Percentiles rank a stretch among this genome's conserved stretches.
Conservation (phyloP, 2,888 invertebrate species). For the Chironomus tentans region DNA sequence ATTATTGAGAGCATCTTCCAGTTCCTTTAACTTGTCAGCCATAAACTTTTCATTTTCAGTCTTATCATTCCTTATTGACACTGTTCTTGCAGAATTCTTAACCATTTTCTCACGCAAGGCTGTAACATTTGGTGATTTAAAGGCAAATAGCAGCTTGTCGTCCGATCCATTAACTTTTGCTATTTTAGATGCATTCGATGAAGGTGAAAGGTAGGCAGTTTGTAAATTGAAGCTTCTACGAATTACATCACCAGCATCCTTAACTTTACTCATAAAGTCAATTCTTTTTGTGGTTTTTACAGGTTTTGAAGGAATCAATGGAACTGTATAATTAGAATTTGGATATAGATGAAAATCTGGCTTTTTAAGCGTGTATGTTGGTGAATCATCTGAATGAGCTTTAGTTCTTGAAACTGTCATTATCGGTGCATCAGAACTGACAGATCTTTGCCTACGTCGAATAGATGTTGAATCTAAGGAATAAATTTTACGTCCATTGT, state of each 20-base stretch:
- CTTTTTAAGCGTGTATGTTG: not conserved
- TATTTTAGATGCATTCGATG: not conserved
- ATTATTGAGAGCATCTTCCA: not conserved
- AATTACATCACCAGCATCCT: not conserved
- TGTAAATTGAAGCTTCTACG: not conserved
- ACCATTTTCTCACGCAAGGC: not conserved
- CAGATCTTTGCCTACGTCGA: not conserved
- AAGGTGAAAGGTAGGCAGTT: not conserved
- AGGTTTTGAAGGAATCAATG: not conserved
- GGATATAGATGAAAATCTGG: not conserved
- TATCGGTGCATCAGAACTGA: not conserved
- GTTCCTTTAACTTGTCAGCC: not conserved
- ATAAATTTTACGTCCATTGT: constrained; percentile 8
- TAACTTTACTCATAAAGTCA: not conserved
- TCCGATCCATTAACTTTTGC: not conserved
- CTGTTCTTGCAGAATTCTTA: too few species aligned
- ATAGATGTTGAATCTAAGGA: not conserved
- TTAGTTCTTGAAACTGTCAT: not conserved
- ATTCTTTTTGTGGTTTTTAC: not conserved
- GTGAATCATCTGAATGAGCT: not conserved
- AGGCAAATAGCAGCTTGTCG: not conserved
- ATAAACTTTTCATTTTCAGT: too few species aligned
- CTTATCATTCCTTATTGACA: too few species aligned
- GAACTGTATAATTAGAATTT: not conserved
- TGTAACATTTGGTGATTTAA: not conserved